Conservation (phyloP, 2,797 vertebrate genomes). For the Dendrocincla tyrannina region DNA sequence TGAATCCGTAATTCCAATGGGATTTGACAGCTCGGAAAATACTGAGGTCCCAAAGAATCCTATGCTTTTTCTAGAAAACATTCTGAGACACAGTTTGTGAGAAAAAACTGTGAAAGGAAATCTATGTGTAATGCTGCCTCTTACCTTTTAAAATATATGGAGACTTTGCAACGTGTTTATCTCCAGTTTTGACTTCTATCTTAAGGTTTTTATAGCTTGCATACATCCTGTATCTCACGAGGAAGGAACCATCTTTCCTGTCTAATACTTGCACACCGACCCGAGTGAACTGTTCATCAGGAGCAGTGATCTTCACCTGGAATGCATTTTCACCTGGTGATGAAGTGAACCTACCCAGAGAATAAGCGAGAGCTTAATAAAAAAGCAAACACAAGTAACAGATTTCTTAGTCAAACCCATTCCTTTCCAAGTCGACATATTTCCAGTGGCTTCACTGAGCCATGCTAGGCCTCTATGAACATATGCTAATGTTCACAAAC, state of each 20-base stretch:
- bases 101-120: not conserved
- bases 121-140: not conserved
- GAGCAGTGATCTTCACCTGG: constrained; percentile 88
- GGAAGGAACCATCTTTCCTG: constrained; percentile 92
- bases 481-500: not conserved
- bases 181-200: constrained; percentile 82
- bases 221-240: constrained; percentile 96
- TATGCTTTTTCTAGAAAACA: not conserved
- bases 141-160: constrained; percentile 91
- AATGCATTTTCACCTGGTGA: constrained; percentile 91
- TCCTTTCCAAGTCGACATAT: not conserved
- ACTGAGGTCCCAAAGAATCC: not conserved
- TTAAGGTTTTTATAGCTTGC: constrained; percentile 89
- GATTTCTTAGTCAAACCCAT: not conserved
- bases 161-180: constrained; percentile 85
- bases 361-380: not conserved
- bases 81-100: not conserved
- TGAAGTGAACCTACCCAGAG: constrained; percentile 81
- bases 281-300: constrained; percentile 87
- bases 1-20: not conserved
- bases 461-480: not conserved
- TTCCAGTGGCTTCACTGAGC: not conserved
- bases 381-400: not conserved
- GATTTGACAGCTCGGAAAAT: not conserved
- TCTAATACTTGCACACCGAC: constrained; percentile 95